Base-by-base conservation (phyloP, 1,140 invertebrate species). In the Drosophila pseudoananassae region DNA sequence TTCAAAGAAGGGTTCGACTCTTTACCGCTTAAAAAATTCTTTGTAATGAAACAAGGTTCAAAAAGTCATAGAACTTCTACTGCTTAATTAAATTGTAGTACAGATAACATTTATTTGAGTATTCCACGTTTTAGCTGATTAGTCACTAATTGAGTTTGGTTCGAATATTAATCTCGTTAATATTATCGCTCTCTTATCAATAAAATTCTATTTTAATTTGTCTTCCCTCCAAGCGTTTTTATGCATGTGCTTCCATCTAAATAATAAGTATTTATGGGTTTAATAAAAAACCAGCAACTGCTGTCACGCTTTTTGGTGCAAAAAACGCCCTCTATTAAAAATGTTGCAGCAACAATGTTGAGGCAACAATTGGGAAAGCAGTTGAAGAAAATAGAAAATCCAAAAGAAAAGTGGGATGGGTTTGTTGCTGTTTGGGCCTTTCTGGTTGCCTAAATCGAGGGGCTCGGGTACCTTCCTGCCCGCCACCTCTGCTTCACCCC, bases 341-440 rank as follows among this genome's bases (percentile, higher is more conserved):
- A 58, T 75, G 78, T 73, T 83, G 20, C 58, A 3, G 54, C 64
- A 71, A 71, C 65, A 70, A 23, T 65, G 55, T 57, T 50, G 46
- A n/a, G 20, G 45, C 70, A 78, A 15, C 38, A 47, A 8, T 8
- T 27, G 17, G 20, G n/a, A 29, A n/a, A 8, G 58, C 69, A 63
- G 36, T 38, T 31, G n/a, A 43, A 31, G 14, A 61, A 72, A 73
- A 72, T 20, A 47, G 33, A 25, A 15, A 36, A 59, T 31, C 15
- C 66, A 31, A 58, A 50, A 14, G 9, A 14, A 27, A 27, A 4
- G 23, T 14, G 55, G 68, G 46, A 47, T 55, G 71, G 49, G 71
- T 71, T 74, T 74, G 58, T 71, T 70, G 6, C 70, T 60, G 65
- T 64, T 68, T 36, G 17, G 45, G 66, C 27, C 54, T 59, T 63